Base-by-base conservation (phyloP, 2,888 invertebrate genomes). In the Germaria angustata region DNA sequence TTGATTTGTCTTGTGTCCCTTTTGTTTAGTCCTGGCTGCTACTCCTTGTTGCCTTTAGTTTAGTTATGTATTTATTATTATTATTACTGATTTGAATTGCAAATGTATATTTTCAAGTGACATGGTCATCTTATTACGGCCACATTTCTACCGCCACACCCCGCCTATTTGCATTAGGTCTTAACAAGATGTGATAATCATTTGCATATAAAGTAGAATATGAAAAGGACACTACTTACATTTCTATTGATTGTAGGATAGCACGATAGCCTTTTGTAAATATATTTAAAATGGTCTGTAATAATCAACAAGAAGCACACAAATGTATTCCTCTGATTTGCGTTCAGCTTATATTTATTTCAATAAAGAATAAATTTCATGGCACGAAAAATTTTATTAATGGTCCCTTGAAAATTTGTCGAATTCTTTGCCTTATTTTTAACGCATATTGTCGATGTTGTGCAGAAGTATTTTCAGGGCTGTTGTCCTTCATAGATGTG, bases 11-110 rank as follows among this genome's bases (percentile, higher is more conserved):
- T 15, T 49, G 46, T 46, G 28, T 63, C 41, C 53, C 59, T 57
- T 44, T 61, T 69, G 2, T 34, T 44, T 39, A 24, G 46, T 36
- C 49, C 24, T 77, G 13, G 44, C 34, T 22, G 59, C 20, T 22
- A 39, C n/a, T 53, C 13, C 34, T 53, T 34, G 24, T 53, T 46
- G 44, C 36, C 39, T 36, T 24, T 66, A 46, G 3, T 36, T 65
- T n/a, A n/a, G 36, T 73, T 61, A 63, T 69, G 44, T 81, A 55
- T 76, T 71, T 66, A 61, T 61, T 59, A 39, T 77, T 81, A 55
- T 63, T 68, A 55, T 39, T 39, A 55, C 24, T 39, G 39, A 72
- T 81, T 77, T 77, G 77, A 81, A 77, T 81, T 81, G 81, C 77
- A 77, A 81, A 81, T 61, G 49, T 61, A 44, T 36, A 49, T 73